These are phyloP conservation scores for Vombatus ursinus DNA, from an alignment of 2,113 vertebrate species.

Conservation along the genomic window DNA sequence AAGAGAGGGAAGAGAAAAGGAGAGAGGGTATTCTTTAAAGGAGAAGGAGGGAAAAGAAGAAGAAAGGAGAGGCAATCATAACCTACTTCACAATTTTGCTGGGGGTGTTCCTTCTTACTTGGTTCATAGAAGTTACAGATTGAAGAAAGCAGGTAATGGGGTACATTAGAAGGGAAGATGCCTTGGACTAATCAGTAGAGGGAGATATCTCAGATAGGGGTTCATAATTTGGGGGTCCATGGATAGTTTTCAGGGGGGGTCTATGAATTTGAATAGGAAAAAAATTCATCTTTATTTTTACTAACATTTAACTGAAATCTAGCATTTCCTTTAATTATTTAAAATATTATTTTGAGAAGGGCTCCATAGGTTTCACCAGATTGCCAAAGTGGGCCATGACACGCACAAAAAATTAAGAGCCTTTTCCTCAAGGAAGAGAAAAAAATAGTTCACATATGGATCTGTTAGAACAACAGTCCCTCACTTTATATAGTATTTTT, in stretches of 20 bases:
- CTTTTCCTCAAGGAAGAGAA: not conserved
- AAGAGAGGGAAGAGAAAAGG: not conserved
- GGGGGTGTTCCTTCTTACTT: not conserved
- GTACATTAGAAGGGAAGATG: not conserved
- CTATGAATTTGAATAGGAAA: not conserved
- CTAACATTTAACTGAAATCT: not conserved
- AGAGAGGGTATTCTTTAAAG: not conserved
- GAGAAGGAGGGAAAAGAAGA: not conserved
- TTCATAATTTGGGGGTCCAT: not conserved
- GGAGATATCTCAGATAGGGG: not conserved
- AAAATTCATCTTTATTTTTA: not conserved
- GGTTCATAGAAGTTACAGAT: not conserved
- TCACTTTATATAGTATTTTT: not conserved
- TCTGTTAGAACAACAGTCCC: not conserved
- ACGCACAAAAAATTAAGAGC: not conserved
- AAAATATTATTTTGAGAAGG: not conserved
- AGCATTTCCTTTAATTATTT: not conserved
- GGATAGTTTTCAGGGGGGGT: not conserved
- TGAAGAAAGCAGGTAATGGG: not conserved
- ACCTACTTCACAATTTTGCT: not conserved
- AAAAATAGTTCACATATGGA: constrained; percentile 26
- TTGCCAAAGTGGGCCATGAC: not conserved
- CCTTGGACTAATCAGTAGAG: not conserved
- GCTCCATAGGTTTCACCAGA: not conserved
- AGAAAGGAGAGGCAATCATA: not conserved